Conservation (phyloP, 1,140 invertebrate genomes). For the Leptopilina boulardi region DNA sequence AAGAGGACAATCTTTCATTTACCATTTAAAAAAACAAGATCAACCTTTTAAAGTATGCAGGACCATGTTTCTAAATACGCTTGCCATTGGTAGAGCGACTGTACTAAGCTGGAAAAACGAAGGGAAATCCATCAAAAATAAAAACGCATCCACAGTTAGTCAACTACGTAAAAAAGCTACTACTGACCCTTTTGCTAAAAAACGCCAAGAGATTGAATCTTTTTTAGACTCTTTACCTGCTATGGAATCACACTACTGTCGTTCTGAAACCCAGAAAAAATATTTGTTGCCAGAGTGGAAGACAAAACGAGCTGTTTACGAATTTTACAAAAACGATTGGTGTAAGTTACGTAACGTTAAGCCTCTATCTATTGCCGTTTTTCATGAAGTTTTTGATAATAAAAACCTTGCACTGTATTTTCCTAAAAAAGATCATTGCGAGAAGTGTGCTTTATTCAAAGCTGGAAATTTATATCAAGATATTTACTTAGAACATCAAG, state of each 20-base stretch:
- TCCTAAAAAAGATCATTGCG: not conserved
- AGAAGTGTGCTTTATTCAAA: not conserved
- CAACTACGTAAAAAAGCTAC: no score
- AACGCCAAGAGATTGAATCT: not conserved
- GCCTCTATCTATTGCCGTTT: not conserved
- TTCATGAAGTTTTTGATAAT: not conserved
- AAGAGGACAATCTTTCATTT: not conserved
- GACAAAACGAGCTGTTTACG: not conserved
- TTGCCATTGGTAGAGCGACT: not conserved
- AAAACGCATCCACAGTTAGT: not conserved
- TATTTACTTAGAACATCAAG: not conserved
- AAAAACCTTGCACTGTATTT: not conserved
- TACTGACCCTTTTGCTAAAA: not conserved
- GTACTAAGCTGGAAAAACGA: not conserved
- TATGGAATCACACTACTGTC: not conserved
- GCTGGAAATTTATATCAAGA: not conserved
- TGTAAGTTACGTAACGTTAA: not conserved
- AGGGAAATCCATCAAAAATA: not conserved
- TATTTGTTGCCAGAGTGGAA: not conserved
- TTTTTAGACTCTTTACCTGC: not conserved
- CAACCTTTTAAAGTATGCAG: not conserved
- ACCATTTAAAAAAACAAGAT: not conserved
- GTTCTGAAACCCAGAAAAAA: not conserved
- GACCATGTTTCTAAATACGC: not conserved
- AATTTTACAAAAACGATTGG: slow-evolving; percentile 1